Evolutionary conservation across 2,113 vertebrate species (phyloP), one percentile per base, ranked within the genome.

Genomic region (Sciurus niger): DNA sequence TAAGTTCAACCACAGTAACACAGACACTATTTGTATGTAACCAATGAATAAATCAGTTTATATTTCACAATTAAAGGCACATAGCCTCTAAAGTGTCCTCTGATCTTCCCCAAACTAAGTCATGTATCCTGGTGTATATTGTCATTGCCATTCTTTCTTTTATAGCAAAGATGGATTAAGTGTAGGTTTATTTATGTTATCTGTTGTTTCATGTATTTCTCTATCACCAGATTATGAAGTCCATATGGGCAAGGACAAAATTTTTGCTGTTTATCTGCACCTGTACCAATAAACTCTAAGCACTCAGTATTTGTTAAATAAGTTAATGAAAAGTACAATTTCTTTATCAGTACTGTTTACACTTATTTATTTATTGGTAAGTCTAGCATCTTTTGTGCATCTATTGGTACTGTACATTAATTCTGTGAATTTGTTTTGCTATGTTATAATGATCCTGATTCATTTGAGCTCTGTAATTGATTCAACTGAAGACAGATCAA

Each of bases 401-500:
- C 7, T 68, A 5, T 16, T 17, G 25, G 34, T 43, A 0, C 0
- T 89, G 4, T 63, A 1, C 11, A 70, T 79, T 84, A 77, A 13
- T 93, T 83, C 67, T 76, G 1, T 34, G 83, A 94, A 70, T 83
- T 91, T 25, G 2, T 70, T 94, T 85, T 68, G 65, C 30, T 67
- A 32, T 46, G 17, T 2, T 34, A 79, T 58, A 93, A 84, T 79
- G 40, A 79, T 53, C 22, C 25, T 25, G 13, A n/a, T 14, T 90
- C 28, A 83, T 65, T 94, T 48, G 65, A 37, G 20, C 3, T 17
- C 37, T 87, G 6, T 17, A 88, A 51, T 92, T 37, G 73, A 37
- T 32, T 94, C 28, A 40, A 79, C 32, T 70, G 48, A 83, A 55
- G 7, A 83, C 9, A 79, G 32, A 89, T 79, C n/a, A 32, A 13